Base-by-base conservation (phyloP, 2,113 vertebrate species). In the Dryoscopus gambensis region DNA sequence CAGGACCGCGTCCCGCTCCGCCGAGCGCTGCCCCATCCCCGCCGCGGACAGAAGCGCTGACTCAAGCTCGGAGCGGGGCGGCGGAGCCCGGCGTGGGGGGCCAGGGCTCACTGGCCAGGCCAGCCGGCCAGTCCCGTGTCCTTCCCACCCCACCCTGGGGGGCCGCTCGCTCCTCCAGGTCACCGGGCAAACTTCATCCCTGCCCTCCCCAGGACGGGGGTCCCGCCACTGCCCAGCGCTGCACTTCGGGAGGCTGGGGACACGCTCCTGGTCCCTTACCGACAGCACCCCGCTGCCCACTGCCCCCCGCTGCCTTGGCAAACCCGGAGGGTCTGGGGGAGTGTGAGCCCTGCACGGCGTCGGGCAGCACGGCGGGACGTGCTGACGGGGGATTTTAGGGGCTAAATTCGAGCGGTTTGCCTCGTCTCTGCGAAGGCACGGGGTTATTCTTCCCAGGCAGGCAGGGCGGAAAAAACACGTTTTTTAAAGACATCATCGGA, bases 21-120 rank as follows among this genome's bases (percentile, higher is more conserved):
- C 97, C 98, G 97, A 98, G 98, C 98, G 94, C 97, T 97, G 98
- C 98, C 98, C 98, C 97, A 97, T 97, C 98, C 98, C 98, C 97
- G 96, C 97, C 97, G 98, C 98, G 97, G 98, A 97, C 98, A 98
- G 98, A 98, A 98, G 97, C 98, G 98, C 98, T 98, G 98, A 98
- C 98, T 99, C 98, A 98, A 98, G 78, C 91, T 21, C 55, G 40
- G 60, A 80, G 56, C n/a, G 24, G n/a, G 59, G 57, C 63, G 19
- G 24, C 31, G 44, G 63, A 88, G 37, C 60, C 13, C 33, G 31
- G 65, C 5, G 6, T 47, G 22, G 15, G 40, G 40, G 17, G 27
- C 39, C 31, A 2, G 23, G 50, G 52, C 42, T 53, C 47, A 8
- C 40, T 39, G 15, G 23, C 15, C 25, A 11, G 15, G 23, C 15